Conservation (phyloP, 2,113 vertebrate species). For the Hemicordylus capensis region DNA sequence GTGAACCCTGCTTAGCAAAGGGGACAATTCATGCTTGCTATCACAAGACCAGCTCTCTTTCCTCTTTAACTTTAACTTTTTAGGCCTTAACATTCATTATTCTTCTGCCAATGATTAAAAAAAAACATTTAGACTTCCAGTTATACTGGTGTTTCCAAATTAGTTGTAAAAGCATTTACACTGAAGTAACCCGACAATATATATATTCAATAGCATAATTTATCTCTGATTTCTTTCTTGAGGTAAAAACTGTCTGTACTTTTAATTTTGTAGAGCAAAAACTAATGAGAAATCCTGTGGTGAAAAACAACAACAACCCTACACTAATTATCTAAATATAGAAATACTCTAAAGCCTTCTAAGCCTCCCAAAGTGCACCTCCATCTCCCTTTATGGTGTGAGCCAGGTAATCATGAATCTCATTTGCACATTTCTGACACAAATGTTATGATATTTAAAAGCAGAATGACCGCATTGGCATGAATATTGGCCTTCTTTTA, state of each 20-base stretch:
- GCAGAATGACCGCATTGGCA: background rate
- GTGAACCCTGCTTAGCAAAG: too few relatives aligned
- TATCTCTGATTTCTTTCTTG: background rate
- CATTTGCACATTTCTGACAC: background rate
- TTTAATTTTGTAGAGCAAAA: background rate
- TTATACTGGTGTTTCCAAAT: background rate
- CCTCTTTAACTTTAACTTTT: too few relatives aligned
- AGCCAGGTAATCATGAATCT: background rate
- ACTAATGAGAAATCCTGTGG: background rate
- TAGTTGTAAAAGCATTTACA: background rate
- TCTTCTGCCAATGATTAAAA: background rate
- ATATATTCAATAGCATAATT: background rate
- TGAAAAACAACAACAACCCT: background rate
- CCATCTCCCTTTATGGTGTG: background rate
- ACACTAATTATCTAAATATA: background rate
- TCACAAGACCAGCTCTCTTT: too few relatives aligned
- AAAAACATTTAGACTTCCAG: too few relatives aligned
- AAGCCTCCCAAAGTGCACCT: background rate
- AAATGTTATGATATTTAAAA: background rate
- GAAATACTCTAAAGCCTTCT: background rate
- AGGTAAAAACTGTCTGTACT: background rate
- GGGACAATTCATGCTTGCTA: too few relatives aligned
- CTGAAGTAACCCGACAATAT: background rate
- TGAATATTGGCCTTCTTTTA: background rate
- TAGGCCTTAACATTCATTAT: background rate